Evolutionary conservation across 2,888 invertebrate genomes (phyloP), one percentile per base, ranked within the genome.

Genomic region (Drosophila subquinaria): DNA sequence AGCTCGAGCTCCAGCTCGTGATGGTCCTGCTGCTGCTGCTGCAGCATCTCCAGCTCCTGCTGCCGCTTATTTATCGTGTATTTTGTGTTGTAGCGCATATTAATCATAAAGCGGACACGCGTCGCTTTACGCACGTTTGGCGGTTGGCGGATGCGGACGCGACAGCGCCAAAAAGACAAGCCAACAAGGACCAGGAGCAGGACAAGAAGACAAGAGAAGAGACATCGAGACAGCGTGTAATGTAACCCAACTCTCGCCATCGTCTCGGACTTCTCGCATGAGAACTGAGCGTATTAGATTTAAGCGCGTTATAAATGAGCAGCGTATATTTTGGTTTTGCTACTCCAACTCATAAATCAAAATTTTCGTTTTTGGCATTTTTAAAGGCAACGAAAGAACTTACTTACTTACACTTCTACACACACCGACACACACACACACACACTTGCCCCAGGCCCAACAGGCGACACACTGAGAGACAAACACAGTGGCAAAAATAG

Each of bases 111-210:
- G 85, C 85, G 85, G 85, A 85, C 89, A 85, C 85, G 85, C 89
- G 89, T 89, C 89, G 85, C 89, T 89, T 85, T 89, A 85, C 89
- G 85, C 85, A 85, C 85, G 89, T 89, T 89, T 84, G 84, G 76
- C 69, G 81, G 81, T 75, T 80, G 86, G 68, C 82, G 82, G 84
- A 79, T 82, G 50, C 79, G 76, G 65, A 72, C 67, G 74, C 82
- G 79, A 74, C 75, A 70, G 74, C 66, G 63, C 71, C 77, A 71
- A 81, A 66, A 87, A 81, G 87, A 83, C 80, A 85, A 79, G 62
- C 76, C 76, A 67, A 60, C 38, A 42, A 52, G 55, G 36, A 50
- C 9, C 55, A 52, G 55, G 36, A 36, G n/a, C 23, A 36, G 11
- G 36, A 52, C 51, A 52, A 35, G 51, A 35, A 52, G 38, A 38